Evolutionary conservation across 1,140 invertebrate genomes (phyloP), one percentile per base, ranked within the genome.

Genomic region (Ips typographus): DNA sequence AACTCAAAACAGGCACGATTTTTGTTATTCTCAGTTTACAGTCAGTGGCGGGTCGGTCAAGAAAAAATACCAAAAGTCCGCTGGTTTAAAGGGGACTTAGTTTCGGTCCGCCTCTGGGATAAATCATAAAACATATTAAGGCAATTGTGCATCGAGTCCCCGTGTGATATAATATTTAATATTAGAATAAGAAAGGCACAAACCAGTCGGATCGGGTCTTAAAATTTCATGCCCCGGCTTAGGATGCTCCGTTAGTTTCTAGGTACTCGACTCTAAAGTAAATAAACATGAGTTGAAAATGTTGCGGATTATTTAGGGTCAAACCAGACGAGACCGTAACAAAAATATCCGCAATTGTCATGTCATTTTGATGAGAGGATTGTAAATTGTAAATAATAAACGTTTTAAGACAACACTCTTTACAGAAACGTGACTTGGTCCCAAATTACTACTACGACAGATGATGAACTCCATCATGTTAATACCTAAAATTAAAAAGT

Each of bases 121-220:
- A 51, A 38, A 36, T 39, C 51, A 38, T 51, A 49, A 22, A 2
- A 39, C 2, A 38, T 4, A 42, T 61, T 40, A 56, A 37, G 39
- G 4, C 51, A 65, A 65, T 65, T 65, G 62, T n/a, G 43, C 62
- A 65, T 65, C 56, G 39, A 47, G 51, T 63, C 61, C 52, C 62
- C 51, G 42, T 66, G 55, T 66, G 64, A 66, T 66, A 66, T 66
- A 58, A 66, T 66, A 66, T 66, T 66, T 66, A 66, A 58, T 66
- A 66, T 66, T 66, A 66, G 53, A 66, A 66, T 66, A 57, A 66
- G 57, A 66, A 66, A 66, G 64, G n/a, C n/a, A 2, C 38, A 55
- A 66, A 66, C 64, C 64, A 66, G 64, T 66, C 55, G 41, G 64
- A 57, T 66, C 40, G 55, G 53, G 55, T 66, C 53, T 66, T 66